Base-by-base conservation (phyloP, 2,797 vertebrate species). In the Lagorchestes hirsutus region DNA sequence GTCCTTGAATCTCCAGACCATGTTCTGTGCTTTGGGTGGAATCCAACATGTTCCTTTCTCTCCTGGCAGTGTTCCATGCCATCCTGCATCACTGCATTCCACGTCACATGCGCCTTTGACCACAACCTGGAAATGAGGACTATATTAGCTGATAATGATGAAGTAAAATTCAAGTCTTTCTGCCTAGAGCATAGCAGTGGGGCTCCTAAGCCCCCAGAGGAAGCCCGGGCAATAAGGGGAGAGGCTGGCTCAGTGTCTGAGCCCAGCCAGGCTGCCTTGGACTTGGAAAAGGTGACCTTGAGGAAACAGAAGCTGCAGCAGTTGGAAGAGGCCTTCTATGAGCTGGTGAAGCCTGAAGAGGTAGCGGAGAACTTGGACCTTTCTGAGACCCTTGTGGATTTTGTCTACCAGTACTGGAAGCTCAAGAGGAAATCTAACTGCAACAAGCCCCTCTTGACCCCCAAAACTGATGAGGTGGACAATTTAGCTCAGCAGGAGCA, bases 381-480 rank as follows among this genome's bases (percentile, higher is more conserved):
- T 93, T 99, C 99, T 0, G 98, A 99, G 74, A 97, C 98, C 0
- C 98, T 99, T 96, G 99, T 99, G 95, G 99, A 99, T 97, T 99
- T 99, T 98, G 98, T 99, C 96, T 99, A 99, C 98, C 99, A 99
- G 98, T 99, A 99, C 99, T 99, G 99, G 99, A 99, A 99, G 97
- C 98, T 99, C 97, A 99, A 99, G 98, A 99, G 99, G 98, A 99
- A 99, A 99, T 98, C 99, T 58, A 99, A 99, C 95, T 99, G 98
- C 96, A 99, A 99, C 98, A 99, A 99, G 93, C 99, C 99, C 0
- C 99, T 99, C 97, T 98, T 99, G 98, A 99, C 99, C 54, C 98
- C 99, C 97, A 99, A 99, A 99, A 99, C 99, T 0, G 99, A 99
- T 1, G 99, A 99, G 98, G 99, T 99, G 98, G 99, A 99, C 98